These are phyloP conservation scores for Stylophora pistillata DNA, from an alignment of 64 coral and sea anemone genomes.

Conservation along the genomic window DNA sequence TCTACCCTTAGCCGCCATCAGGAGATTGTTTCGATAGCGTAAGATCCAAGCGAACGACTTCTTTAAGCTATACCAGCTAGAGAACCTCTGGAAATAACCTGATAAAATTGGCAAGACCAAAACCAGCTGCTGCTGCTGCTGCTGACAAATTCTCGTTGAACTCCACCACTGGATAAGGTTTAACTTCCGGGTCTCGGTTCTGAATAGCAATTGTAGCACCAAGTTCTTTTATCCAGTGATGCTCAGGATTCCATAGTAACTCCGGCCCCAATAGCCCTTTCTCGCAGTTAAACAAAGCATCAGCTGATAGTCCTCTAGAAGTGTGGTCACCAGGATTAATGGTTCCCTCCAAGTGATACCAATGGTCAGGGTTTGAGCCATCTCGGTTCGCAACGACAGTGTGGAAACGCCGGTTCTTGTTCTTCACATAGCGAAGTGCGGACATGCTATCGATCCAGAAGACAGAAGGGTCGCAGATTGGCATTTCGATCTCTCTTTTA, in stretches of 20 bases:
- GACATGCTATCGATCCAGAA: conserved; percentile 28
- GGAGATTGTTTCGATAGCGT: neutral
- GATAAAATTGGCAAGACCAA: too few relatives aligned
- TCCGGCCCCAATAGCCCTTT: conserved; percentile 16
- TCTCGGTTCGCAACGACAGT: conserved; percentile 30
- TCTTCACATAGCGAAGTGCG: conserved; percentile 34
- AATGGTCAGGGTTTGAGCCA: conserved; percentile 29
- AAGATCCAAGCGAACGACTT: too few relatives aligned
- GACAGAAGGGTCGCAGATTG: conserved; percentile 4
- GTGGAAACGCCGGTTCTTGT: conserved; percentile 27
- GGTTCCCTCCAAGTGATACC: conserved; percentile 16
- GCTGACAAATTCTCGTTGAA: too few relatives aligned
- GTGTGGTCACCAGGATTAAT: conserved; percentile 39
- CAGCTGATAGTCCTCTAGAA: neutral
- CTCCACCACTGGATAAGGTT: too few relatives aligned
- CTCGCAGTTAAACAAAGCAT: neutral
- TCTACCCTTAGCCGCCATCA: neutral
- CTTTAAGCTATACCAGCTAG: too few relatives aligned
- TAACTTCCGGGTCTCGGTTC: too few relatives aligned
- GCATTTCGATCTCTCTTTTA: conserved; percentile 8
- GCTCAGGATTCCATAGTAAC: too few relatives aligned
- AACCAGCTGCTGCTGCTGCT: too few relatives aligned
- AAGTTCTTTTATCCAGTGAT: too few relatives aligned
- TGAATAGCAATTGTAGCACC: too few relatives aligned
- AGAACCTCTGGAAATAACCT: too few relatives aligned